Base-by-base conservation (phyloP, 2,797 vertebrate genomes). In the Gymnothorax javanicus region DNA sequence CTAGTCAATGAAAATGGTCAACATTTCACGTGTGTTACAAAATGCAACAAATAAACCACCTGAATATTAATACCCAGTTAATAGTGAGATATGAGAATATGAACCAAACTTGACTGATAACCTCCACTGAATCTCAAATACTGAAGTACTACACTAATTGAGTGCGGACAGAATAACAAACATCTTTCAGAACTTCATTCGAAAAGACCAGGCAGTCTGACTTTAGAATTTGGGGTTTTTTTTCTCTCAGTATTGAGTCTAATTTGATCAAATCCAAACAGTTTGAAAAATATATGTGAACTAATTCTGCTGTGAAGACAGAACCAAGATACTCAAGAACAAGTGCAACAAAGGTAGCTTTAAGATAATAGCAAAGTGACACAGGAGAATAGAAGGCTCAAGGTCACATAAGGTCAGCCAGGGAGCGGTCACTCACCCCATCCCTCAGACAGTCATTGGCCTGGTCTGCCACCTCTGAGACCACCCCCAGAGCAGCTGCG, bases 401-500 rank as follows among this genome's bases (percentile, higher is more conserved):
- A 25, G 71, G 71, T 43, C 11, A 12, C 52, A 5, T 23, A 56
- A 20, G 50, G 77, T 54, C 52, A 81, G 2, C 15, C 77, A 81
- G 50, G 75, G 73, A 50, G 0, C 7, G 79, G 25, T 86, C 17
- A 97, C 98, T 98, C 91, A 99, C 98, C 96, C 97, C 98, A 85
- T 99, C 95, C 88, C 95, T 95, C 92, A 99, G 96, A 91, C 95
- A 97, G 92, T 98, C 97, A 0, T 96, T 98, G 85, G 96, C 96
- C 86, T 95, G 96, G 91, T 98, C 97, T 0, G 97, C 97, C 86
- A 99, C 94, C 91, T 97, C 97, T 87, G 97, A 97, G 91, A 99
- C 91, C 3, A 97, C 94, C 3, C 91, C 94, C 92, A 99, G 95
- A 17, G 96, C 97, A 92, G 97, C 98, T 99, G 93, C 43, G 62